A percentile compares a stretch with the other conserved stretches of the same genome.
These are phyloP conservation scores for Neosalanx taihuensis DNA, from an alignment of 2,797 vertebrate genomes.

Conservation along the genomic window DNA sequence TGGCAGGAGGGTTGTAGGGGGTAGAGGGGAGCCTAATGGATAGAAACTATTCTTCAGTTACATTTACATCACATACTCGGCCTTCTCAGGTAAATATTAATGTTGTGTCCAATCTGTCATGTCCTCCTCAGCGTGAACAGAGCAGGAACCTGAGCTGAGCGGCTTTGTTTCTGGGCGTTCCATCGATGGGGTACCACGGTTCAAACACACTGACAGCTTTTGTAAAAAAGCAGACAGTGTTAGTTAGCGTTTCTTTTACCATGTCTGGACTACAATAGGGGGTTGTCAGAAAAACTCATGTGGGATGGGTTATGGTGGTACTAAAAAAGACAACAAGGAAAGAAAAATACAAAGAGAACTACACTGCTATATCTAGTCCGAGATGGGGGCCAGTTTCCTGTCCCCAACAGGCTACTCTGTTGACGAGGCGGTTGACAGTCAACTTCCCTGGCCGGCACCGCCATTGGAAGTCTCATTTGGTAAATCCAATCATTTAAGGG, in stretches of 20 bases:
- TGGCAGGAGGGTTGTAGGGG: neutral
- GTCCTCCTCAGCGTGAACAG: neutral
- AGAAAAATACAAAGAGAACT: neutral
- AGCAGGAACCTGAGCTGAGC: neutral
- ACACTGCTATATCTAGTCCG: neutral
- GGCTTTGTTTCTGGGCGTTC: too few species aligned
- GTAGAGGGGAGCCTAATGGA: conserved; percentile 1
- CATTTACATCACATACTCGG: too few species aligned
- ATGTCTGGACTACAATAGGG: conserved; percentile 46
- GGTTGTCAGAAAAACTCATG: conserved; percentile 50
- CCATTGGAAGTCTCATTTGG: conserved; percentile 56
- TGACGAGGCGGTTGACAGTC: conserved; percentile 65
- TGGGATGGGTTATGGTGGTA: conserved; percentile 15
- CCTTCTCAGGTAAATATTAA: neutral
- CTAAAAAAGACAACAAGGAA: conserved; percentile 39
- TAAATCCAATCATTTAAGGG: conserved; percentile 70
- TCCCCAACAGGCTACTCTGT: conserved; percentile 58
- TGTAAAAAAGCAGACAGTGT: neutral
- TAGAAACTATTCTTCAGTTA: neutral
- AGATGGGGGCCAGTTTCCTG: conserved; percentile 61
- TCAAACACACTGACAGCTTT: neutral
- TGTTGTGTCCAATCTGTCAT: neutral
- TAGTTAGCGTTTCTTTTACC: conserved; percentile 21
- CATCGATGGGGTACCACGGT: neutral
- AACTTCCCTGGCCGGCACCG: conserved; percentile 52